Evolutionary conservation across 1,140 invertebrate species (phyloP).

Genomic region (Drosophila murphyi): DNA sequence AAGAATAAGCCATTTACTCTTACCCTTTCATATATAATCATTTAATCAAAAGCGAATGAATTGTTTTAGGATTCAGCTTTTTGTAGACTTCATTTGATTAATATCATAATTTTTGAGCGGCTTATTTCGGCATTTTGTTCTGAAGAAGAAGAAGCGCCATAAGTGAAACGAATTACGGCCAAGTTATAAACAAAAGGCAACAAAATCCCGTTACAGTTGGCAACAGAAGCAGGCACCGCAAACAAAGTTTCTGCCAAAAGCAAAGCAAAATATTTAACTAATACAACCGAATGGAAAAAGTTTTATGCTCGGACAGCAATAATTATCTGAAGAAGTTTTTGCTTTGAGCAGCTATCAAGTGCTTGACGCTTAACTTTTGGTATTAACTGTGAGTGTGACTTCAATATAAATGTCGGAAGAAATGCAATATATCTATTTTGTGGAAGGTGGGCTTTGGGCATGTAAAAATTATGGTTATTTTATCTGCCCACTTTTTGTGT

Average conservation of each 20-base stretch:
- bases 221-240: not conserved
- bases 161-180: slow-evolving; percentile 47
- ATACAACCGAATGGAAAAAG: slow-evolving; percentile 22
- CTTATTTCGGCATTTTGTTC: slow-evolving; percentile 31
- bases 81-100: slow-evolving; percentile 48
- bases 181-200: slow-evolving; percentile 36
- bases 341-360: slow-evolving; percentile 31
- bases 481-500: slow-evolving; percentile 1
- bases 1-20: too few relatives aligned
- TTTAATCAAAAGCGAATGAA: not conserved
- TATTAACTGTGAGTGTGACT: slow-evolving; percentile 12
- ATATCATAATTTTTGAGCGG: slow-evolving; percentile 56
- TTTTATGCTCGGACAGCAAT: slow-evolving; percentile 39
- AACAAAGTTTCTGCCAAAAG: slow-evolving; percentile 20
- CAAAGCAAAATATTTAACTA: slow-evolving; percentile 36
- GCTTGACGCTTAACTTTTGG: slow-evolving; percentile 40
- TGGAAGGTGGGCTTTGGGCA: slow-evolving; percentile 11
- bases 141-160: slow-evolving; percentile 32
- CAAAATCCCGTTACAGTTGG: slow-evolving; percentile 27
- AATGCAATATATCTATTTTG: not conserved
- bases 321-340: slow-evolving; percentile 53
- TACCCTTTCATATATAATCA: too few relatives aligned
- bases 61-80: slow-evolving; percentile 39
- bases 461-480: slow-evolving; percentile 11
- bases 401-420: not conserved